Conservation (phyloP, 1,140 invertebrate genomes). For the Diploscapter pachys region DNA sequence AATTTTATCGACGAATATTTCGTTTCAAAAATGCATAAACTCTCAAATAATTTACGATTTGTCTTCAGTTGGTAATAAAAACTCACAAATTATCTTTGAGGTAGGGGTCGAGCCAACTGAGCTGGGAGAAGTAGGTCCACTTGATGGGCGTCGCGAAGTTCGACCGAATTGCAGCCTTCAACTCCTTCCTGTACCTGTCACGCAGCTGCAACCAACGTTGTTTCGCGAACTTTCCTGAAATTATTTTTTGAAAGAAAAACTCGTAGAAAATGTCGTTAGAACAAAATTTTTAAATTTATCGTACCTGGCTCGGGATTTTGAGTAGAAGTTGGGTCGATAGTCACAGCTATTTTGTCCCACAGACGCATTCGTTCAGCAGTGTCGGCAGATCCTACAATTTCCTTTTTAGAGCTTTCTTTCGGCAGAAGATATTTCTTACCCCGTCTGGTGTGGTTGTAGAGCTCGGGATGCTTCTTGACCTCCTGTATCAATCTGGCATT, state of each 20-base stretch:
- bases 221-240: conserved; percentile 57
- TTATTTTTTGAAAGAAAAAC: conserved; percentile 6
- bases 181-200: conserved; percentile 54
- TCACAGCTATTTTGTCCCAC: conserved; percentile 40
- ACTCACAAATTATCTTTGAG: conserved; percentile 54
- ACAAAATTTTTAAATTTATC: conserved; percentile 10
- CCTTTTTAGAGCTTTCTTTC: too few species aligned
- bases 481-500: conserved; percentile 28
- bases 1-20: background rate
- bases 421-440: background rate
- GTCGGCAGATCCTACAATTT: conserved; percentile 41
- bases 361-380: conserved; percentile 45
- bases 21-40: background rate
- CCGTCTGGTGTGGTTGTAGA: conserved; percentile 54
- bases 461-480: conserved; percentile 44
- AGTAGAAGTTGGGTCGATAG: conserved; percentile 31
- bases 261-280: conserved; percentile 2
- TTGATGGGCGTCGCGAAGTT: conserved; percentile 42
- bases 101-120: conserved; percentile 56
- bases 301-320: conserved; percentile 5
- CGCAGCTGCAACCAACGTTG: conserved; percentile 57
- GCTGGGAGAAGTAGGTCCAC: conserved; percentile 57
- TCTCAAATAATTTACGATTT: background rate
- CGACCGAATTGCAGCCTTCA: conserved; percentile 50
- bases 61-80: background rate